Evolutionary conservation across 2,113 vertebrate species (phyloP).

Genomic region (Perca fluviatilis): DNA sequence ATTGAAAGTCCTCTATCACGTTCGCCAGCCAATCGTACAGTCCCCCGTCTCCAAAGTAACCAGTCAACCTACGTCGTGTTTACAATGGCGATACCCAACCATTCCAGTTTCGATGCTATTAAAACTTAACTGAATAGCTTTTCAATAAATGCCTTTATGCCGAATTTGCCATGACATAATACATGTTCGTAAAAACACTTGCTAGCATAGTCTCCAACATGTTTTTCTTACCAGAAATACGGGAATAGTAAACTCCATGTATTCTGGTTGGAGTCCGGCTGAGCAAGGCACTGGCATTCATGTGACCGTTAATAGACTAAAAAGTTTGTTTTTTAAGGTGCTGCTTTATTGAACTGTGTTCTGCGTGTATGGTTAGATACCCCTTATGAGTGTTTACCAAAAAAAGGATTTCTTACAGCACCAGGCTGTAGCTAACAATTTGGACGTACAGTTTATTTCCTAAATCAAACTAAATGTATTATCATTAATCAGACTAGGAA

Average conservation of each 20-base stretch:
- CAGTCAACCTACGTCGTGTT: background rate
- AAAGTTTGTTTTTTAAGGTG: no score
- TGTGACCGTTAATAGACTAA: background rate
- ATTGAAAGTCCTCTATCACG: background rate
- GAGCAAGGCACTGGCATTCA: background rate
- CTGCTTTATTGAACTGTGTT: background rate
- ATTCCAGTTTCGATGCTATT: background rate
- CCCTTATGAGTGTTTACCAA: background rate
- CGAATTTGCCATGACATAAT: background rate
- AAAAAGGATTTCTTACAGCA: background rate
- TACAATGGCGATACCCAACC: background rate
- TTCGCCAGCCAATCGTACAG: background rate
- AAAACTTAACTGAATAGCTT: background rate
- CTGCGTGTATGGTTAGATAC: background rate
- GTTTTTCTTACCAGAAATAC: background rate
- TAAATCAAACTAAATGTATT: background rate
- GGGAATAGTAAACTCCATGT: background rate
- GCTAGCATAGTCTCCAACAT: rapidly evolving
- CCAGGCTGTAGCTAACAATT: background rate
- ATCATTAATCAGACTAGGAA: background rate
- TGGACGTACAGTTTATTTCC: background rate
- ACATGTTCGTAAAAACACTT: background rate
- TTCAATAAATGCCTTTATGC: background rate
- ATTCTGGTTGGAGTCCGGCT: background rate
- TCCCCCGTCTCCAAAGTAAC: background rate